phyloP scores from a whole-genome alignment of 2,888 invertebrate species.

The Thereva unica region DNA sequence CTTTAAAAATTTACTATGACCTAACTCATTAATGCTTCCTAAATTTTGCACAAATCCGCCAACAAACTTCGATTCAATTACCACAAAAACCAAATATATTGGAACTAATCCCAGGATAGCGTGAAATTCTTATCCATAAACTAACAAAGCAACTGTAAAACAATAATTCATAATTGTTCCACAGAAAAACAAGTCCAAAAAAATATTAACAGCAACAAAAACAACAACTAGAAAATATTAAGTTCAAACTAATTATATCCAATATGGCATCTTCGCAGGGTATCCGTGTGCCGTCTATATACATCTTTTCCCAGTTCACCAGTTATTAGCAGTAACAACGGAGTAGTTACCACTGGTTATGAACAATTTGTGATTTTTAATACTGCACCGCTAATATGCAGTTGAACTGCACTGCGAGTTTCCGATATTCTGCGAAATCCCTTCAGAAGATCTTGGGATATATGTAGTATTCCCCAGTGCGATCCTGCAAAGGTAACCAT shows the following conservation, averaged over 20 bases:
- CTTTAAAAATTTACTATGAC: too few relatives aligned
- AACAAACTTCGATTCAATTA: too few relatives aligned
- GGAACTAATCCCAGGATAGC: too few relatives aligned
- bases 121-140: background rate
- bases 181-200: background rate
- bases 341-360: constrained; percentile 39
- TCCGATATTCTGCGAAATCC: constrained; percentile 29
- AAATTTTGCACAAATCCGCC: too few relatives aligned
- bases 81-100: too few relatives aligned
- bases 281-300: constrained; percentile 10
- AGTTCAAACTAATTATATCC: constrained; percentile 40
- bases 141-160: background rate
- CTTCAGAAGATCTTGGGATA: background rate
- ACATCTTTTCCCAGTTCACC: constrained; percentile 9
- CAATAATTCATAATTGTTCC: background rate
- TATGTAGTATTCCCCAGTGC: too few relatives aligned
- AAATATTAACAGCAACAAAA: background rate
- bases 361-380: constrained; percentile 42
- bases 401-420: constrained; percentile 22
- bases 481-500: too few relatives aligned
- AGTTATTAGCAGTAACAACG: constrained; percentile 18
- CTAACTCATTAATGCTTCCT: too few relatives aligned
- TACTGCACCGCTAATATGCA: constrained; percentile 37
- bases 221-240: constrained; percentile 37
- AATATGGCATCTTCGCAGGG: constrained; percentile 21